These are phyloP conservation scores for Troilus luridus DNA, from an alignment of 2,888 invertebrate species.

Conservation along the genomic window DNA sequence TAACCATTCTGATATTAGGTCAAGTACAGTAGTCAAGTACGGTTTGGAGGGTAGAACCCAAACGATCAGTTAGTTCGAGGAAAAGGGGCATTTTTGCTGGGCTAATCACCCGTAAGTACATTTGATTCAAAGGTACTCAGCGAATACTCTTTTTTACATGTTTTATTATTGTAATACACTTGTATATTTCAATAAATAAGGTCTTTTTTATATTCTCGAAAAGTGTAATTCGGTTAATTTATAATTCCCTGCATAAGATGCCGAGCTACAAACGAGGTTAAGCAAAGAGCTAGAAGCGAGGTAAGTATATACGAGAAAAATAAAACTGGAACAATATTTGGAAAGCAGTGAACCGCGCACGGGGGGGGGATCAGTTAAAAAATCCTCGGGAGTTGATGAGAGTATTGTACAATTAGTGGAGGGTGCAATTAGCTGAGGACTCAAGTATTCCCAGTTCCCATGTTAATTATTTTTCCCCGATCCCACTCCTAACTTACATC, in stretches of 20 bases:
- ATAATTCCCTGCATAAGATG: neutral
- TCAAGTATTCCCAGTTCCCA: conserved; percentile 33
- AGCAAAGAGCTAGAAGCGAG: neutral
- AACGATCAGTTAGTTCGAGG: too few relatives aligned
- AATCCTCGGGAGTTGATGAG: conserved; percentile 7
- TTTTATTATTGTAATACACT: too few relatives aligned
- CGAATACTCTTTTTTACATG: too few relatives aligned
- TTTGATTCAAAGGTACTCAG: too few relatives aligned
- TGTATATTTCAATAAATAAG: too few relatives aligned
- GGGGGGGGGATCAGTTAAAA: conserved; percentile 22
- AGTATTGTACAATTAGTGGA: conserved; percentile 23
- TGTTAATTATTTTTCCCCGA: conserved; percentile 38
- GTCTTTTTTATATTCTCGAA: neutral
- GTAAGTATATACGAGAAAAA: neutral
- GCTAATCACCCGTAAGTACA: too few relatives aligned
- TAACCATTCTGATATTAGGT: too few relatives aligned
- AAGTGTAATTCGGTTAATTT: neutral
- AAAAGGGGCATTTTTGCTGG: too few relatives aligned
- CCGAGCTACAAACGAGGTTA: neutral
- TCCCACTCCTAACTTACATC: conserved; percentile 43
- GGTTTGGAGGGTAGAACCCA: too few relatives aligned
- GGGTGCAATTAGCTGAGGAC: conserved; percentile 39
- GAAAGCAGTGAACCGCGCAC: neutral
- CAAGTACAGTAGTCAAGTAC: too few relatives aligned
- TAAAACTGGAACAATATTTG: conserved; percentile 22